These are phyloP conservation scores for Lutraria rhynchaena DNA, from an alignment of 1,140 invertebrate genomes.

Conservation along the genomic window DNA sequence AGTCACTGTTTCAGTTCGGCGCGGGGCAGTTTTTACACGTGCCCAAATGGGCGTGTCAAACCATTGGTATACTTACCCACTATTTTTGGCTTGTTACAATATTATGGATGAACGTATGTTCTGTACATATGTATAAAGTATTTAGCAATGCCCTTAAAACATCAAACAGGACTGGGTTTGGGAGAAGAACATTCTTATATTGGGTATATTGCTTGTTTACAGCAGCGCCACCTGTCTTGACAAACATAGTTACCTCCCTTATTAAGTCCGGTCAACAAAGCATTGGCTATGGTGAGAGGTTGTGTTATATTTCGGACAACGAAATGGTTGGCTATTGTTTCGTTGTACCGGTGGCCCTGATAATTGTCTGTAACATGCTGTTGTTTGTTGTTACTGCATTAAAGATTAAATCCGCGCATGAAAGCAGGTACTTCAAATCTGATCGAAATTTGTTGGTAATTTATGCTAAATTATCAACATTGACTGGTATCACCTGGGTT, in stretches of 20 bases:
- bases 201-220: not conserved
- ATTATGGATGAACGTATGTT: conserved; percentile 98
- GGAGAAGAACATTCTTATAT: not conserved
- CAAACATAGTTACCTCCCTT: not conserved
- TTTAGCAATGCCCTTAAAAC: conserved; percentile 59
- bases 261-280: not conserved
- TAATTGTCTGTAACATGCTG: not conserved
- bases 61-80: conserved; percentile 90
- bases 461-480: conserved; percentile 20
- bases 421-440: not conserved
- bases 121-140: conserved; percentile 84
- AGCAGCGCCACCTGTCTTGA: conserved; percentile 4
- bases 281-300: conserved; percentile 18
- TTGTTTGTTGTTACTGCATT: conserved; percentile 12
- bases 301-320: conserved; percentile 17
- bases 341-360: not conserved
- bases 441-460: conserved; percentile 18
- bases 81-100: conserved; percentile 95
- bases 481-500: conserved; percentile 40
- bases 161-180: not conserved
- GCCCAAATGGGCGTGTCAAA: conserved; percentile 71
- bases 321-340: conserved; percentile 27
- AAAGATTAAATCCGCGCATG: not conserved
- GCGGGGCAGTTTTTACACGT: not conserved
- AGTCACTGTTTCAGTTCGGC: conserved; percentile 81